Evolutionary conservation across 2,888 invertebrate genomes (phyloP), one percentile per base, ranked within the genome.

Genomic region (Hirtodrosophila cameraria): DNA sequence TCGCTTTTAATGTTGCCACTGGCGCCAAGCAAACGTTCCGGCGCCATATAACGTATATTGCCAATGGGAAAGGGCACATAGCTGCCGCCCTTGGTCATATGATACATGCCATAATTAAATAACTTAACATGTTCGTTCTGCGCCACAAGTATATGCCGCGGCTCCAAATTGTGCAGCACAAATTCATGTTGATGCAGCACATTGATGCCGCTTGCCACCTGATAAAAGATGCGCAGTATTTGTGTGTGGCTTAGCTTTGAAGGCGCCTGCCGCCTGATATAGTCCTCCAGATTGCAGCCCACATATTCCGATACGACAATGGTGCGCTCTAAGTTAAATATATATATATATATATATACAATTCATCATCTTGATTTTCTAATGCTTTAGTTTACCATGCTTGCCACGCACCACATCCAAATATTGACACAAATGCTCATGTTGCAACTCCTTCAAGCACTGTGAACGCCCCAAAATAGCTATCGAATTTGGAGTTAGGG

Each of bases 401-500:
- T 98, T 98, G 72, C 97, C 97, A 77, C 98, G 93, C 68, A 96
- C 94, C 50, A 99, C 94, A 91, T 98, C 98, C 35, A 99, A 92
- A 91, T 99, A 99, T 59, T 95, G 94, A 86, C 97, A 97, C 45
- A 99, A 92, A 91, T 96, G 94, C 0, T 94, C 94, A 90, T 97
- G 97, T 59, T 94, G 92, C 46, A 97, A 91, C 0, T 94, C 94
- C 88, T 96, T 95, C 11, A 99, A 92, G 61, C 93, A 92, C 89
- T 98, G 97, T 18, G 98, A 96, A 86, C 94, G 93, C 5, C 99
- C 98, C 53, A 97, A 92, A 87, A 99, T 97, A 53, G 97, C 96
- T 64, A 99, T 97, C 0, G 98, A 98, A 91, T 99, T 98, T 1
- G 99, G 98, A 1, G 99, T 99, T 13, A 99, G 92, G 0, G 99